Percentiles rank a stretch among this genome's conserved stretches.
Conservation (phyloP, 2,888 invertebrate genomes). For the Synergus laeviventris region DNA sequence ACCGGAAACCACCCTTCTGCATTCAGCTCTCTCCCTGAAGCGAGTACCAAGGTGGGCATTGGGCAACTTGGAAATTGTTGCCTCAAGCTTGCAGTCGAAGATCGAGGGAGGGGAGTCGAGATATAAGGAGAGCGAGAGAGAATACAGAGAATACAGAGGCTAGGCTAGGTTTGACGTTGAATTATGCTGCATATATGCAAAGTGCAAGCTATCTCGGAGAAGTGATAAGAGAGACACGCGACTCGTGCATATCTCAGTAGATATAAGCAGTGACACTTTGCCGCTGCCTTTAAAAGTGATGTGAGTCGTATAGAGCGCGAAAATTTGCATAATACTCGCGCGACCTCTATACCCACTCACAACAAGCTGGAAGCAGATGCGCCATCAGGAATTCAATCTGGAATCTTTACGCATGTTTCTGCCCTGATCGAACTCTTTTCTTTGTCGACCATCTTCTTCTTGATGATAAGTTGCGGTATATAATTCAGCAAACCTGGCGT, state of each 20-base stretch:
- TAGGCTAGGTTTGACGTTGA: conserved; percentile 68
- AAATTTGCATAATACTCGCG: conserved; percentile 48
- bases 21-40: neutral
- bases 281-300: conserved; percentile 52
- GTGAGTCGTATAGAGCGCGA: conserved; percentile 40
- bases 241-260: conserved; percentile 70
- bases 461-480: conserved; percentile 1
- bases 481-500: neutral
- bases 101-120: conserved; percentile 16
- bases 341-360: conserved; percentile 28
- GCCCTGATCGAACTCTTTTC: neutral
- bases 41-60: conserved; percentile 4
- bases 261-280: conserved; percentile 71
- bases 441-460: conserved; percentile 15
- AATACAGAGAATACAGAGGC: conserved; percentile 31
- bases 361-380: conserved; percentile 22
- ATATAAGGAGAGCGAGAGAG: conserved; percentile 27
- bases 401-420: conserved; percentile 19
- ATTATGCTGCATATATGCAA: conserved; percentile 74
- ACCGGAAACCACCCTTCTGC: conserved; percentile 10
- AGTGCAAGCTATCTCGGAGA: conserved; percentile 72
- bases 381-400: conserved; percentile 16
- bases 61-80: conserved; percentile 30
- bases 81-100: conserved; percentile 19
- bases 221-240: conserved; percentile 74